Percentiles rank a stretch among this genome's conserved stretches.
phyloP scores from a whole-genome alignment of 2,797 vertebrate species.

The Psittacula derbiana region DNA sequence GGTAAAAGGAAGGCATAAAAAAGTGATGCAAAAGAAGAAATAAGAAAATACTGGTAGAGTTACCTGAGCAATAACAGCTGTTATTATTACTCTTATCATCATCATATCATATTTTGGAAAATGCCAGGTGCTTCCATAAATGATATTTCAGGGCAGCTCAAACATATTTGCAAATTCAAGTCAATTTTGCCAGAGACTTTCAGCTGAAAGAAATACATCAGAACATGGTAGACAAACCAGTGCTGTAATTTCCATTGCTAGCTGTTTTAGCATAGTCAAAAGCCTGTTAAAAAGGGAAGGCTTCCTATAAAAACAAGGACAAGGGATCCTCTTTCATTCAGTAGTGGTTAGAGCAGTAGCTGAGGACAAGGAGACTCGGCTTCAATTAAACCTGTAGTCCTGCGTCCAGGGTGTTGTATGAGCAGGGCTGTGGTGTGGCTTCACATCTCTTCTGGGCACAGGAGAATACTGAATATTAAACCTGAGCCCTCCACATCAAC shows the following conservation, averaged over 20 bases:
- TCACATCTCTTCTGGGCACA: background rate
- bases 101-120: background rate
- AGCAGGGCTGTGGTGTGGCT: background rate
- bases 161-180: constrained; percentile 33
- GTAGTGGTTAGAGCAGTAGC: background rate
- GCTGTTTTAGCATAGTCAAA: background rate
- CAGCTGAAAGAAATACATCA: constrained; percentile 34
- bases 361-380: background rate
- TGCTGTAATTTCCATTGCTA: background rate
- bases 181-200: constrained; percentile 33
- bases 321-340: background rate
- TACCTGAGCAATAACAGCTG: constrained; percentile 27
- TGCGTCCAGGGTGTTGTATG: background rate
- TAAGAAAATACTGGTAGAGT: background rate
- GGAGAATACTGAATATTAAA: background rate
- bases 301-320: background rate
- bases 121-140: constrained; percentile 13
- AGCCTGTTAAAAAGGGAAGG: background rate
- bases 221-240: constrained; percentile 6
- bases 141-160: constrained; percentile 20
- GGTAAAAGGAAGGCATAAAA: background rate
- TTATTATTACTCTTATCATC: background rate
- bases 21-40: background rate
- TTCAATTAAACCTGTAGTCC: background rate
- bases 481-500: background rate